Conservation (phyloP, 2,797 vertebrate species). For the Notoglanidium macrostoma region DNA sequence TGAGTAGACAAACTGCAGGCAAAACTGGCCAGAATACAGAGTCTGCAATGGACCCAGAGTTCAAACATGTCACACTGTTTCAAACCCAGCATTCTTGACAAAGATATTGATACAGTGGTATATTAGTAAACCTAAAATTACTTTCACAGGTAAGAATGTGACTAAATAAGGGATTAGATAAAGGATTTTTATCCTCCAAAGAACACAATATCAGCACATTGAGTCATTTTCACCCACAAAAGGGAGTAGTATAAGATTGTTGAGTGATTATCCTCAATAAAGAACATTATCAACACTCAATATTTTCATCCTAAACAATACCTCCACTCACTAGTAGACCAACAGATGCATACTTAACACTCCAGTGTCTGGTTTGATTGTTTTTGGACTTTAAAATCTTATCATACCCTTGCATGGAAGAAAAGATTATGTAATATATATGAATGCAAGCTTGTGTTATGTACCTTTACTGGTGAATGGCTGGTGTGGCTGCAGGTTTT, state of each 20-base stretch:
- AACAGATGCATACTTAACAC: not conserved
- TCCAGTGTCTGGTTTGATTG: not conserved
- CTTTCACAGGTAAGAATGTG: not conserved
- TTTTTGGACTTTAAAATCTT: not conserved
- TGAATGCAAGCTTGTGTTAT: not conserved
- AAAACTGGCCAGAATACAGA: not conserved
- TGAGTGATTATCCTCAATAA: not conserved
- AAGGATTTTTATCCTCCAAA: not conserved
- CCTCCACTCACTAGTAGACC: not conserved
- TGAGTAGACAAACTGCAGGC: not conserved
- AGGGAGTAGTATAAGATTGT: not conserved
- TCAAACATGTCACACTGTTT: not conserved
- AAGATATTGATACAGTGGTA: not conserved
- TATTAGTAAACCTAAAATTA: not conserved
- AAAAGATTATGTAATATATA: not conserved
- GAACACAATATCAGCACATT: too few relatives aligned
- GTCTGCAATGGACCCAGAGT: not conserved
- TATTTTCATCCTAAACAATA: not conserved
- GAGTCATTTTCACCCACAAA: not conserved
- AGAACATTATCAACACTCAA: not conserved
- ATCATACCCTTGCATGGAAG: not conserved
- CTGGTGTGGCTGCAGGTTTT: not conserved
- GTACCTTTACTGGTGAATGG: not conserved
- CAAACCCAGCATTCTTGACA: not conserved
- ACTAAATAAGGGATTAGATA: not conserved